Conservation (phyloP, 1,140 invertebrate genomes). For the Daktulosphaira vitifoliae region DNA sequence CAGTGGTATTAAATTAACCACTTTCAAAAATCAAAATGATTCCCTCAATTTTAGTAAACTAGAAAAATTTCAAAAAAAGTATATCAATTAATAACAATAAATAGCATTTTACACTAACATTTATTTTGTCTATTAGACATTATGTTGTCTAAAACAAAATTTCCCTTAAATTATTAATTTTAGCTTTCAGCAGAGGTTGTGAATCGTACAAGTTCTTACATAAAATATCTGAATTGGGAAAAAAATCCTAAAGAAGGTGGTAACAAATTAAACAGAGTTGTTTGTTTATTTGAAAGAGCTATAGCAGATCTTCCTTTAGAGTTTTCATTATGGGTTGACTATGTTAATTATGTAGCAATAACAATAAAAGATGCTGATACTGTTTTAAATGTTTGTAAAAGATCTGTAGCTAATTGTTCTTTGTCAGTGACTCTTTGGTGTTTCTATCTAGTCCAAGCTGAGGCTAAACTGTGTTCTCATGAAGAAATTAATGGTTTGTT, state of each 20-base stretch:
- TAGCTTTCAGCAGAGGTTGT: slow-evolving; percentile 41
- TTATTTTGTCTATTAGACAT: too few relatives aligned
- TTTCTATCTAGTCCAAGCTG: slow-evolving; percentile 51
- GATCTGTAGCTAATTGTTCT: slow-evolving; percentile 57
- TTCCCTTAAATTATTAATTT: too few relatives aligned
- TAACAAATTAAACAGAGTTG: slow-evolving; percentile 48
- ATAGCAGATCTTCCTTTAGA: slow-evolving; percentile 45
- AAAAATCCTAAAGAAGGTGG: slow-evolving; percentile 46
- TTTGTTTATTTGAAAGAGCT: slow-evolving; percentile 54
- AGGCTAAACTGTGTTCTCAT: slow-evolving; percentile 46
- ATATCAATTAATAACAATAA: too few relatives aligned
- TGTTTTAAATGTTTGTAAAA: slow-evolving; percentile 46
- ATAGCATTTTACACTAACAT: too few relatives aligned
- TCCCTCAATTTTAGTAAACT: too few relatives aligned
- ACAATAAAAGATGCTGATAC: slow-evolving; percentile 47
- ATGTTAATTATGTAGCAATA: slow-evolving; percentile 51
- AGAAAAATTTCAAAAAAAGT: too few relatives aligned
- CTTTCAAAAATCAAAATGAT: too few relatives aligned
- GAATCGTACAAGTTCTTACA: slow-evolving; percentile 47
- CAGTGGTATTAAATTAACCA: too few relatives aligned
- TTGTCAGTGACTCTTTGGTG: slow-evolving; percentile 57
- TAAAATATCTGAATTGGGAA: slow-evolving; percentile 52
- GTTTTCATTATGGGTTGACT: slow-evolving; percentile 53
- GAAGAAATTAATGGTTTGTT: slow-evolving; percentile 47
- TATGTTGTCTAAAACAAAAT: too few relatives aligned